A percentile compares a stretch with the other conserved stretches of the same genome.
Evolutionary conservation across 2,113 vertebrate genomes (phyloP).

Genomic region (Salvelinus fontinalis): DNA sequence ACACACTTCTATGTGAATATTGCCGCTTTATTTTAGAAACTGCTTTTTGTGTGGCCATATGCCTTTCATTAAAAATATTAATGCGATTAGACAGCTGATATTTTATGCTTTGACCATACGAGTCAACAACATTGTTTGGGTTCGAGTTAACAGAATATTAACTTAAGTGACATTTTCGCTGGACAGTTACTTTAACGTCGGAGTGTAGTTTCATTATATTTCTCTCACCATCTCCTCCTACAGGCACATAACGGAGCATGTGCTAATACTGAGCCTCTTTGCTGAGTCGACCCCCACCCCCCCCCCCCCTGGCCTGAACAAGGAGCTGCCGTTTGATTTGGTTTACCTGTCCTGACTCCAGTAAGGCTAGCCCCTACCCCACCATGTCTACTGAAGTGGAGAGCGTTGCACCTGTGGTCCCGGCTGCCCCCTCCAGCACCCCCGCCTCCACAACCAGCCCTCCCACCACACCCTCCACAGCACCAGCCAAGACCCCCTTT

Average conservation of each 20-base stretch:
- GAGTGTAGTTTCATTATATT: too few relatives aligned
- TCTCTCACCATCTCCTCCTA: too few relatives aligned
- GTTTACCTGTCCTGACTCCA: constrained; percentile 29
- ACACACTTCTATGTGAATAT: too few relatives aligned
- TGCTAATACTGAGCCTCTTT: constrained; percentile 59
- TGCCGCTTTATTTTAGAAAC: too few relatives aligned
- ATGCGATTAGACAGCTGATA: too few relatives aligned
- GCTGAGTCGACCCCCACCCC: constrained; percentile 30
- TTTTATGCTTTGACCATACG: too few relatives aligned
- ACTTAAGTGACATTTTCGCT: too few relatives aligned
- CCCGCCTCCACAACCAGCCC: constrained; percentile 28
- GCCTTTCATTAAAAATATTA: too few relatives aligned
- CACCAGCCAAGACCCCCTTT: constrained; percentile 73
- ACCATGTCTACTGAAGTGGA: constrained; percentile 86
- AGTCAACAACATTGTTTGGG: too few relatives aligned
- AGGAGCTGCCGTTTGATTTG: constrained; percentile 33
- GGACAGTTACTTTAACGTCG: too few relatives aligned
- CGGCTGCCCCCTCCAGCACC: constrained; percentile 60
- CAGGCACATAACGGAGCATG: constrained; percentile 62
- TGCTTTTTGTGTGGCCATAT: too few relatives aligned
- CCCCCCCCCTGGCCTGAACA: constrained; percentile 30
- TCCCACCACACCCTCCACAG: constrained; percentile 47
- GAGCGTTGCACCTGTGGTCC: constrained; percentile 56
- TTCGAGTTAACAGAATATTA: too few relatives aligned
- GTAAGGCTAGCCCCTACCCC: constrained; percentile 41